These are phyloP conservation scores for Labrus mixtus DNA, from an alignment of 2,113 vertebrate species.

Conservation along the genomic window DNA sequence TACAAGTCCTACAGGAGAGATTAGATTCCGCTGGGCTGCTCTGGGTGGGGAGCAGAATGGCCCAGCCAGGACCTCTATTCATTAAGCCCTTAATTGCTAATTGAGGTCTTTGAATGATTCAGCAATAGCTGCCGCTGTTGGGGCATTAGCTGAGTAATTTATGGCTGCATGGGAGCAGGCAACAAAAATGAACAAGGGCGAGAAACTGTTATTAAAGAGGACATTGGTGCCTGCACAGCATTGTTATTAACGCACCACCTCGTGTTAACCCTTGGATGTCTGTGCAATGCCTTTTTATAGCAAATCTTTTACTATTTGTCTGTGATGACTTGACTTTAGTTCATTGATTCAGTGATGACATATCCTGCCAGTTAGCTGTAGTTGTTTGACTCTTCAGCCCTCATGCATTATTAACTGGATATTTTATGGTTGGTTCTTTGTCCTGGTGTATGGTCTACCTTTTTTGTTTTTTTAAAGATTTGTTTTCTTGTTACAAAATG, in stretches of 20 bases:
- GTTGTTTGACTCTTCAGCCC: slow-evolving; percentile 20
- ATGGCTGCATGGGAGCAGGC: slow-evolving; percentile 60
- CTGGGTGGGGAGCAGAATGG: slow-evolving; percentile 58
- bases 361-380: background rate
- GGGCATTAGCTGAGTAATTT: slow-evolving; percentile 78
- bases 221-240: slow-evolving; percentile 7
- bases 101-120: slow-evolving; percentile 80
- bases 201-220: slow-evolving; percentile 62
- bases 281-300: background rate
- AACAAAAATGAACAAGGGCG: slow-evolving; percentile 43
- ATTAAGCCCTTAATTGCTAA: slow-evolving; percentile 82
- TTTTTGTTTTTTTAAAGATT: background rate
- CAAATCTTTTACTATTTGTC: slow-evolving; percentile 20
- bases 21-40: slow-evolving; percentile 65
- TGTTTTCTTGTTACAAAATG: background rate
- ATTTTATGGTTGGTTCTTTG: slow-evolving; percentile 3
- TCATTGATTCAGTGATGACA: slow-evolving; percentile 36
- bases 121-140: slow-evolving; percentile 70
- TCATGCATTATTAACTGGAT: slow-evolving; percentile 32
- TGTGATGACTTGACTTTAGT: slow-evolving; percentile 4
- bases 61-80: slow-evolving; percentile 72
- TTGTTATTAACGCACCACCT: slow-evolving; percentile 38
- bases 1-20: slow-evolving; percentile 67
- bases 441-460: slow-evolving; percentile 12
- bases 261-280: slow-evolving; percentile 22